Evolutionary conservation across 2,113 vertebrate species (phyloP), one percentile per base, ranked within the genome.

Genomic region (Chascanopsetta lugubris): DNA sequence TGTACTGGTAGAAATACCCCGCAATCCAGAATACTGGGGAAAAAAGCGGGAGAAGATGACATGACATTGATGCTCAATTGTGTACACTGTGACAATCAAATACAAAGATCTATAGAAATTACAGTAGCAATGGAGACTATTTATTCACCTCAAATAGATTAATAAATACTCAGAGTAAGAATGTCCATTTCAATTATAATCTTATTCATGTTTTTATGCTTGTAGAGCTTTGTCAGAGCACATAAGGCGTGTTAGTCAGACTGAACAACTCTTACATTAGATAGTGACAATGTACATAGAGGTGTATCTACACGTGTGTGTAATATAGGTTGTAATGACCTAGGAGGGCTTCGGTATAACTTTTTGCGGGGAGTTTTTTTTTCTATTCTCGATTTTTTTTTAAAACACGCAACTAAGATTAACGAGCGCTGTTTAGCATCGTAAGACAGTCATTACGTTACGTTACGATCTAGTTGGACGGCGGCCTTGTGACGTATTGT

Each of bases 371-470:
- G 7, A 5, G 3, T 0, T 12, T 2, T 17, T 38, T 30, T 21
- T 10, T 2, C 5, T 21, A 2, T 12, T 20, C 38, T 26, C 25
- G 18, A 1, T 20, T 32, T 6, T 22, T 4, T 36, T 10, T 1
- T 17, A 2, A 7, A 53, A 8, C 7, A 29, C 17, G 25, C 4
- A 20, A 32, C 2, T 30, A 32, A 32, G 51, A 30, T 25, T 10
- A 24, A 22, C 51, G 30, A 55, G 25, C 2, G 22, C 6, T 42
- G 17, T 9, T 49, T 49, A 73, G 47, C 67, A 65, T n/a, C 21
- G 9, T 40, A 15, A 0, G 10, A 26, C 5, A 15, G 4, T 47
- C 3, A 2, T 2, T 2, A 5, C 10, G 18, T 12, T 6, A 18
- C 24, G 29, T 26, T 6, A 3, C n/a, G n/a, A n/a, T 8, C 10